Evolutionary conservation across 2,797 vertebrate genomes (phyloP).

Genomic region (Fundulus diaphanus): DNA sequence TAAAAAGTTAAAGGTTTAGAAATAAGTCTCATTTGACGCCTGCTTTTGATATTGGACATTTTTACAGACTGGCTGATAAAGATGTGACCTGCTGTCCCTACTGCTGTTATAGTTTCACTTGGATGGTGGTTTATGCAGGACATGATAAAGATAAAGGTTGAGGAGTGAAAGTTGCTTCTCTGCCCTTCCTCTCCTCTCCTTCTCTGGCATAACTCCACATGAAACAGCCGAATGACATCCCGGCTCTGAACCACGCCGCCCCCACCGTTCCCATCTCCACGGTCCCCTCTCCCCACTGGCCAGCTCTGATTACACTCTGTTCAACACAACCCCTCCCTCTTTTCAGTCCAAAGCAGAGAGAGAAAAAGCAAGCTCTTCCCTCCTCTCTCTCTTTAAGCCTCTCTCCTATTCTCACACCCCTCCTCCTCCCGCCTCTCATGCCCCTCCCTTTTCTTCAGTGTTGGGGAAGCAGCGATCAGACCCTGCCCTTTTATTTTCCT

Average conservation of each 20-base stretch:
- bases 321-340: slow-evolving; percentile 62
- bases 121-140: background rate
- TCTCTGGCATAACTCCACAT: slow-evolving; percentile 44
- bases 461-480: slow-evolving; percentile 72
- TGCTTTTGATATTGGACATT: slow-evolving; percentile 6
- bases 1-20: background rate
- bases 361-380: slow-evolving; percentile 19
- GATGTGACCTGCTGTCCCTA: background rate
- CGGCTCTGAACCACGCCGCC: slow-evolving; percentile 34
- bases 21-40: background rate
- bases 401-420: slow-evolving; percentile 54
- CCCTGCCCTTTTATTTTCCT: slow-evolving; percentile 66
- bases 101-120: background rate
- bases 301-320: slow-evolving; percentile 41
- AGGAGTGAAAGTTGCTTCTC: slow-evolving; percentile 35
- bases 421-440: slow-evolving; percentile 60
- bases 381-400: slow-evolving; percentile 21
- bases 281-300: slow-evolving; percentile 42
- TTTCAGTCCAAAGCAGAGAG: slow-evolving; percentile 57
- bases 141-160: slow-evolving; percentile 30
- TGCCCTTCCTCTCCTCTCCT: slow-evolving; percentile 24
- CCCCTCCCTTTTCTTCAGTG: slow-evolving; percentile 64
- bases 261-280: slow-evolving; percentile 18
- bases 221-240: slow-evolving; percentile 47
- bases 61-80: background rate